Conservation (phyloP, 1,140 invertebrate genomes). For the Diorhabda elongata region DNA sequence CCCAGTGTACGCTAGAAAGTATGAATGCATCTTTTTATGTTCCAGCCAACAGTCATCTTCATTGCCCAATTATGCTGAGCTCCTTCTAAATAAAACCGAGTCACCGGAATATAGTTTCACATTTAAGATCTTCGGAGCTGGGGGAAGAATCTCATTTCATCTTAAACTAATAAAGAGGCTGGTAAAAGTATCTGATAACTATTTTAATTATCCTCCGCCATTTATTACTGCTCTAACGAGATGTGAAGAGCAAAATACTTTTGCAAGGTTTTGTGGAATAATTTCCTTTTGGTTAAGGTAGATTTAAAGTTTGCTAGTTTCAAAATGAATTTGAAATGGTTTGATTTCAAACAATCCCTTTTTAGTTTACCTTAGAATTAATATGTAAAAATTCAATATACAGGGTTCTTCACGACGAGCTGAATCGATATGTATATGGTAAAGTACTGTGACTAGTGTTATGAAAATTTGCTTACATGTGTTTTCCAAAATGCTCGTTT, state of each 20-base stretch:
- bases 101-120: not conserved
- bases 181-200: not conserved
- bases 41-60: not conserved
- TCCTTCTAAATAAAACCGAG: not conserved
- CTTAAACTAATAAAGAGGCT: slow-evolving; percentile 2
- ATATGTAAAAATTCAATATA: too few species aligned
- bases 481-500: too few species aligned
- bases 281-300: not conserved
- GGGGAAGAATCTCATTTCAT: not conserved
- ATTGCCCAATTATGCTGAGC: not conserved
- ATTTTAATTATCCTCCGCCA: not conserved
- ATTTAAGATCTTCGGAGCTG: not conserved
- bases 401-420: too few species aligned
- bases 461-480: too few species aligned
- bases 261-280: not conserved
- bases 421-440: too few species aligned
- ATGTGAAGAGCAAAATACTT: not conserved
- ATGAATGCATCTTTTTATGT: too few species aligned
- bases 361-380: too few species aligned
- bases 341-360: too few species aligned
- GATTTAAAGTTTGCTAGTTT: too few species aligned
- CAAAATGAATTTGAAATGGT: too few species aligned
- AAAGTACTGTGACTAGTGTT: too few species aligned
- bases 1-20: too few species aligned
- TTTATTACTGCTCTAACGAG: slow-evolving; percentile 2